Percentiles rank a stretch among this genome's conserved stretches.
These are phyloP conservation scores for Agelas oroides DNA, from an alignment of 37 sponge, comb jelly and placozoan genomes.

Conservation along the genomic window DNA sequence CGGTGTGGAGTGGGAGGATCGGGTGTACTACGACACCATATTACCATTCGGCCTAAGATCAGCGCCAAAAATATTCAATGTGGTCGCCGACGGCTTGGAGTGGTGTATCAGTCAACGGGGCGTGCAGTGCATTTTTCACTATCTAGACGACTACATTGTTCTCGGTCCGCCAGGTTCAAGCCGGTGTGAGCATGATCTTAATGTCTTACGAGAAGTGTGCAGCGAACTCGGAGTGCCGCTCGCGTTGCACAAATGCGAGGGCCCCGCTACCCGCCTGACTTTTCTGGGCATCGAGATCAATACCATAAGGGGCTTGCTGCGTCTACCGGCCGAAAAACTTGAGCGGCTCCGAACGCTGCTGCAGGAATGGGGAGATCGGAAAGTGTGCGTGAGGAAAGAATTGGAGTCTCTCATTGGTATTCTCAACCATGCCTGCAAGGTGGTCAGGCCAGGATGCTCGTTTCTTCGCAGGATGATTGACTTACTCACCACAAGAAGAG, in stretches of 20 bases:
- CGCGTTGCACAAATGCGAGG: constrained; percentile 2
- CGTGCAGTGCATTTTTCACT: background rate
- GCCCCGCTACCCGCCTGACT: background rate
- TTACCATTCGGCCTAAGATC: constrained; percentile 21
- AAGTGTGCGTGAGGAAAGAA: background rate
- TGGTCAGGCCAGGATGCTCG: background rate
- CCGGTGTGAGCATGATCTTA: background rate
- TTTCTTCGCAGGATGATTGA: constrained; percentile 2
- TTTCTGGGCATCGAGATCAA: constrained; percentile 4
- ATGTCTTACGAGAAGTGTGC: background rate
- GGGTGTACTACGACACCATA: too few relatives aligned
- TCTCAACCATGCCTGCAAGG: constrained; percentile 3
- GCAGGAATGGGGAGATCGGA: background rate
- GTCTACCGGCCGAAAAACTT: background rate
- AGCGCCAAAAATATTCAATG: constrained; percentile 1
- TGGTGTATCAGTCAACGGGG: too few relatives aligned
- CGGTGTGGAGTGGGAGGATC: background rate
- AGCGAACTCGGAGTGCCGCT: background rate
- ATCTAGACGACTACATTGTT: constrained; percentile 8
- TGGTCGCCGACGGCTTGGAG: constrained; percentile 1
- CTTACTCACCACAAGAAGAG: background rate
- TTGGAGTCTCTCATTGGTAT: constrained; percentile 1
- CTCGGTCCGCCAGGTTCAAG: background rate
- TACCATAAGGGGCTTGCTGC: background rate
- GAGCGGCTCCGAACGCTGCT: background rate